Evolutionary conservation across 2,888 invertebrate species (phyloP).

Genomic region (Microctonus hyperodae): DNA sequence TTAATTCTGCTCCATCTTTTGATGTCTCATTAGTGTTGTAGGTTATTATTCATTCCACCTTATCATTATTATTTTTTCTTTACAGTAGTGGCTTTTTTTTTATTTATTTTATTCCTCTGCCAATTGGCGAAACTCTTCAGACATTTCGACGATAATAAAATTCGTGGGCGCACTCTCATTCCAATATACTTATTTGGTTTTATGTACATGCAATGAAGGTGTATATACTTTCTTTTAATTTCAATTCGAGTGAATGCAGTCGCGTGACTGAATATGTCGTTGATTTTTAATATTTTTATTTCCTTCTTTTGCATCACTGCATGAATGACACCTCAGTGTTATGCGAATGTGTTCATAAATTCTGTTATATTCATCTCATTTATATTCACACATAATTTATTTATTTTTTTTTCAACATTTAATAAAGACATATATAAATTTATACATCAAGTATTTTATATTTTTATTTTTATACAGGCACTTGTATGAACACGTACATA

Average conservation of each 20-base stretch:
- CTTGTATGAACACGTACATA: neutral
- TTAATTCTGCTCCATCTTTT: neutral
- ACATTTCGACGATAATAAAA: constrained; percentile 3
- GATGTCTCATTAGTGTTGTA: constrained; percentile 2
- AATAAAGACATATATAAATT: neutral
- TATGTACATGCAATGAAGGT: no score
- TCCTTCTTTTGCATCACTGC: neutral
- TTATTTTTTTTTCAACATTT: neutral
- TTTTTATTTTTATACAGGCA: neutral
- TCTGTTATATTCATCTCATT: neutral
- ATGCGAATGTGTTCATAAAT: neutral
- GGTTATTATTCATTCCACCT: neutral
- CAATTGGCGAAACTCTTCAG: constrained; percentile 7
- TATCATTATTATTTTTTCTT: neutral
- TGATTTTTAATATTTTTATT: neutral
- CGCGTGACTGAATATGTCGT: neutral
- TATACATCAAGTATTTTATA: neutral
- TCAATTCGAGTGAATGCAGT: neutral
- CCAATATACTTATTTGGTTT: neutral
- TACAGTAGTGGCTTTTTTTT: neutral
- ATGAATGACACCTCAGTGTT: neutral
- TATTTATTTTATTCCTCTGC: constrained; percentile 1
- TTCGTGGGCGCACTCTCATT: neutral
- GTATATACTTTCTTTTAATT: constrained; percentile 19
- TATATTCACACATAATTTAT: no score